phyloP scores from a whole-genome alignment of 1,140 invertebrate species.

The Lepidurus couesii region DNA sequence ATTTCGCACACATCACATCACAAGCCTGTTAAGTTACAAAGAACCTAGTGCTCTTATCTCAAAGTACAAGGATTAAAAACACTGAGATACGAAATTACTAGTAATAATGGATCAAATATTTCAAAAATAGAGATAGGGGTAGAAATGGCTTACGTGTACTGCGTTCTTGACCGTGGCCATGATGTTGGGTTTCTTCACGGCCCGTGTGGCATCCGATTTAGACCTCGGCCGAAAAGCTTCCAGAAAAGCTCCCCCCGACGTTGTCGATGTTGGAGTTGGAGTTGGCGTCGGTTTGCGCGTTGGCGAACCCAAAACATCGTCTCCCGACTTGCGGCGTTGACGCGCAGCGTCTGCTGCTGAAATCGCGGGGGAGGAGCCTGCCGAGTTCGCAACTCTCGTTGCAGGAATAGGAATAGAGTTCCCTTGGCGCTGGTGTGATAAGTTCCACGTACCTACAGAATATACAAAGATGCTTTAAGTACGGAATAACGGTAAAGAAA shows the following conservation, averaged over 20 bases:
- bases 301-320: conserved; percentile 42
- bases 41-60: background rate
- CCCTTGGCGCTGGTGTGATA: conserved; percentile 42
- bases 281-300: conserved; percentile 30
- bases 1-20: conserved; percentile 21
- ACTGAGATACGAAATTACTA: background rate
- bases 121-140: background rate
- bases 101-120: background rate
- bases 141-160: conserved; percentile 55
- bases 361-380: background rate
- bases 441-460: conserved; percentile 36
- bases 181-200: conserved; percentile 59
- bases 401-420: background rate
- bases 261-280: conserved; percentile 46
- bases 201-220: conserved; percentile 65
- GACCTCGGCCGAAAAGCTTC: conserved; percentile 76
- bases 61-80: background rate
- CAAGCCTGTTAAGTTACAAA: conserved; percentile 8
- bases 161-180: conserved; percentile 73
- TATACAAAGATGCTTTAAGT: background rate
- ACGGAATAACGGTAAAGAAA: background rate
- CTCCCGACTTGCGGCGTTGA: conserved; percentile 49
- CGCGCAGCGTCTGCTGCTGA: conserved; percentile 43
- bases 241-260: conserved; percentile 59
- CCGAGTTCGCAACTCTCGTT: background rate